These are phyloP conservation scores for Drosophila prolongata DNA, from an alignment of 2,888 invertebrate species.

Conservation along the genomic window DNA sequence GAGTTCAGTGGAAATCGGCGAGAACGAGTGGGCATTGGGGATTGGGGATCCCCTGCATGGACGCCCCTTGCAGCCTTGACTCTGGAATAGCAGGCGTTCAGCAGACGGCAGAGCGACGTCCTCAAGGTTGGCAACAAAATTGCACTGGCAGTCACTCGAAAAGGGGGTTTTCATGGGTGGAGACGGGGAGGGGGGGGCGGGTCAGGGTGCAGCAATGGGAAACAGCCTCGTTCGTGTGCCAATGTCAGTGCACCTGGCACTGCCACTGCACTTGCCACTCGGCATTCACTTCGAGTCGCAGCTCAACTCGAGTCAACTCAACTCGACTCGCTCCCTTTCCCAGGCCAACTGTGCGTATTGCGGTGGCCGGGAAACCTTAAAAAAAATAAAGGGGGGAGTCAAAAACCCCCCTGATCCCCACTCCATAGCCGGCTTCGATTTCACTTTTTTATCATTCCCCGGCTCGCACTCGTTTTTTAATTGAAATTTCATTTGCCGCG, in stretches of 20 bases:
- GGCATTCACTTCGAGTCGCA: slow-evolving; percentile 40
- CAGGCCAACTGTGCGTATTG: slow-evolving; percentile 48
- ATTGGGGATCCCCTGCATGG: slow-evolving; percentile 4
- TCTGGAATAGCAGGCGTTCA: slow-evolving; percentile 59
- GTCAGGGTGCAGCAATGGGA: slow-evolving; percentile 8
- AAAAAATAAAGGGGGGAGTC: slow-evolving; percentile 4
- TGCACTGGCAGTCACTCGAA: slow-evolving; percentile 44
- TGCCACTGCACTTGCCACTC: slow-evolving; percentile 45
- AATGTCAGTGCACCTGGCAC: slow-evolving; percentile 74
- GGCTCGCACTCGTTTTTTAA: slow-evolving; percentile 51
- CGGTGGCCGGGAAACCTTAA: slow-evolving; percentile 65
- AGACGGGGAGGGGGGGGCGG: background rate
- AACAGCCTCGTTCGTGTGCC: slow-evolving; percentile 46
- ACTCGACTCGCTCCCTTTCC: slow-evolving; percentile 22
- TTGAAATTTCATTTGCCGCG: slow-evolving; percentile 73
- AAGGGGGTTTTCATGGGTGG: slow-evolving; percentile 1
- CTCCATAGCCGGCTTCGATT: slow-evolving; percentile 61
- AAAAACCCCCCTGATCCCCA: background rate
- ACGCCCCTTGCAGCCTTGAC: slow-evolving; percentile 47
- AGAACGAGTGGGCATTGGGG: background rate
- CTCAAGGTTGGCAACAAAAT: slow-evolving; percentile 61
- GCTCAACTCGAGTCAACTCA: background rate
- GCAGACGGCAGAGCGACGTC: slow-evolving; percentile 36
- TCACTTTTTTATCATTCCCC: slow-evolving; percentile 60
- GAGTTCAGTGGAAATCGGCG: background rate